Conservation (phyloP, 2,113 vertebrate species). For the Ciconia maguari region DNA sequence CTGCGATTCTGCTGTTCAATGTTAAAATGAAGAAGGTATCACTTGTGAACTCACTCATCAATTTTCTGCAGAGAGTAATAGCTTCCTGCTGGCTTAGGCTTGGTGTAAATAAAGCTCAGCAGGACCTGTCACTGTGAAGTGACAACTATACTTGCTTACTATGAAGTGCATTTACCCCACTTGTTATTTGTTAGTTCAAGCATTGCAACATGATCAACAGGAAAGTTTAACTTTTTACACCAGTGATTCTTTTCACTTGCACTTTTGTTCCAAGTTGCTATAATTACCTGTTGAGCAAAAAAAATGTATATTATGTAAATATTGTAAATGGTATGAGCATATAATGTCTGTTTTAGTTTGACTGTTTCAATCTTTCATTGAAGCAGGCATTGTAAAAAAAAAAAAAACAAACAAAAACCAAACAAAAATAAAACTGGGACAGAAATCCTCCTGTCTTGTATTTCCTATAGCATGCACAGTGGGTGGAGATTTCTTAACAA, state of each 20-base stretch:
- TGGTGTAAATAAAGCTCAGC: neutral
- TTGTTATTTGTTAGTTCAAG: neutral
- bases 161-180: neutral
- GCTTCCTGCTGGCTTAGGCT: neutral
- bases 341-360: conserved; percentile 29
- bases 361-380: conserved; percentile 59
- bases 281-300: neutral
- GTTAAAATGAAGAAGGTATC: neutral
- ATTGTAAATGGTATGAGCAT: conserved; percentile 31
- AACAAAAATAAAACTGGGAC: conserved; percentile 53
- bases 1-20: neutral
- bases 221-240: neutral
- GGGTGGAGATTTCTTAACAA: neutral
- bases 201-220: neutral
- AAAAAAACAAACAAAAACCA: neutral
- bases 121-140: neutral
- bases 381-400: conserved; percentile 35
- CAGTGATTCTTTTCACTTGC: conserved; percentile 5
- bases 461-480: neutral
- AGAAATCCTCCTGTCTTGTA: neutral
- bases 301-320: conserved; percentile 51
- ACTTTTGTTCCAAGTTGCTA: conserved; percentile 40
- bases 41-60: neutral
- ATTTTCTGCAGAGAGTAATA: neutral
- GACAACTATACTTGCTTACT: neutral